Percentiles rank a stretch among this genome's conserved stretches.
Conservation (phyloP, 2,888 invertebrate genomes). For the Pristionchus arcanus region DNA sequence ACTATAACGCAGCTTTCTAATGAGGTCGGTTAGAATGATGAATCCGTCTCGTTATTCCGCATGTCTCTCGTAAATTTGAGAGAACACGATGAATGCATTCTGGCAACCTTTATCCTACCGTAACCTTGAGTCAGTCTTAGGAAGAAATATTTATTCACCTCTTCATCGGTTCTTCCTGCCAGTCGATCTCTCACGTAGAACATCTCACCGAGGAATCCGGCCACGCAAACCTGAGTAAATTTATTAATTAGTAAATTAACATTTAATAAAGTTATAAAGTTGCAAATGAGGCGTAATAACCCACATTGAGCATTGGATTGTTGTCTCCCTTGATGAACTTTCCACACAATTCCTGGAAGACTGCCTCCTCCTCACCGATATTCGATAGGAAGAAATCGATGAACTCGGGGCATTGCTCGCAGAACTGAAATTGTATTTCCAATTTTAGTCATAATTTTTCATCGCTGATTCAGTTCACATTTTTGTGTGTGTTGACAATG, state of each 20-base stretch:
- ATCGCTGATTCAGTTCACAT: background rate
- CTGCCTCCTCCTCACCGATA: conserved; percentile 31
- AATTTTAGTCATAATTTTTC: too few relatives aligned
- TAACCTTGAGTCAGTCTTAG: background rate
- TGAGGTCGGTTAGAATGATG: too few relatives aligned
- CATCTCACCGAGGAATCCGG: conserved; percentile 44
- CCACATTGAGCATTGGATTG: conserved; percentile 27
- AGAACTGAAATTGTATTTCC: conserved; percentile 11
- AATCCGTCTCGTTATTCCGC: background rate
- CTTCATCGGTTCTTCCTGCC: conserved; percentile 2
- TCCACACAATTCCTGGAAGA: background rate
- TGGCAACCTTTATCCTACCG: too few relatives aligned
- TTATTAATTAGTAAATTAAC: background rate
- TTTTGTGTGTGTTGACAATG: background rate
- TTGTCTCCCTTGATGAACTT: conserved; percentile 38
- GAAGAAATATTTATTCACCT: background rate
- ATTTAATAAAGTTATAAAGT: background rate
- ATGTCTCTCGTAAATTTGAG: background rate
- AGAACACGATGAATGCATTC: too few relatives aligned
- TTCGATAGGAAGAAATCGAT: conserved; percentile 50
- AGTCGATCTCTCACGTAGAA: conserved; percentile 35
- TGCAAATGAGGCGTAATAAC: background rate
- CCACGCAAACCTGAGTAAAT: conserved; percentile 3
- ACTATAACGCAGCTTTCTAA: too few relatives aligned
- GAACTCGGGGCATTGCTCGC: conserved; percentile 35